A percentile compares a stretch with the other conserved stretches of the same genome.
Evolutionary conservation across 2,113 vertebrate species (phyloP).

Genomic region (Australoheros scitulus): DNA sequence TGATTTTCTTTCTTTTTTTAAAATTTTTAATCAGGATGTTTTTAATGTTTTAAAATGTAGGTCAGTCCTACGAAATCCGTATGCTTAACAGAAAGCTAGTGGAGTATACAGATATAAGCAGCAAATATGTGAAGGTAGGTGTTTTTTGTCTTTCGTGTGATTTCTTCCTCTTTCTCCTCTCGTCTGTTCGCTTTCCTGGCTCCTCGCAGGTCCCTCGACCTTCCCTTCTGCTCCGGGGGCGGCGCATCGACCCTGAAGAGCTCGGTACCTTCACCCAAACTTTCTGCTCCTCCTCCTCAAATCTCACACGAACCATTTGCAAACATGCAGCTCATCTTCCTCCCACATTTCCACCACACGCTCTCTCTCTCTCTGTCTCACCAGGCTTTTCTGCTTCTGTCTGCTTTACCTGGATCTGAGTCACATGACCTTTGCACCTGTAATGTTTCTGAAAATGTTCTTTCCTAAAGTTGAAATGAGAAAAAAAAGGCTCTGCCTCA

Average conservation of each 20-base stretch:
- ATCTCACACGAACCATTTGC: neutral
- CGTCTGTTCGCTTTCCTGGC: conserved; percentile 49
- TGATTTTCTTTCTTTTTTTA: conserved; percentile 47
- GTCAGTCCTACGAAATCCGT: conserved; percentile 98
- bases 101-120: conserved; percentile 93
- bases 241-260: conserved; percentile 40
- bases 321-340: conserved; percentile 12
- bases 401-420: conserved; percentile 24
- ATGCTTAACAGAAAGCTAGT: conserved; percentile 94
- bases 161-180: conserved; percentile 43
- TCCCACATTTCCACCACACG: neutral
- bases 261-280: conserved; percentile 62
- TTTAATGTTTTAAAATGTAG: conserved; percentile 84
- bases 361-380: neutral
- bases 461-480: neutral
- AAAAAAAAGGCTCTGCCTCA: conserved; percentile 1
- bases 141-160: conserved; percentile 52
- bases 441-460: neutral
- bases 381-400: neutral
- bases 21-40: conserved; percentile 74
- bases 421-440: neutral
- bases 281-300: conserved; percentile 17
- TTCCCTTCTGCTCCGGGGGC: conserved; percentile 51
- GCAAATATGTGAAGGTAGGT: conserved; percentile 95
- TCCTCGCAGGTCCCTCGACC: conserved; percentile 52